phyloP scores from a whole-genome alignment of 2,797 vertebrate genomes.

The Acridotheres tristis region DNA sequence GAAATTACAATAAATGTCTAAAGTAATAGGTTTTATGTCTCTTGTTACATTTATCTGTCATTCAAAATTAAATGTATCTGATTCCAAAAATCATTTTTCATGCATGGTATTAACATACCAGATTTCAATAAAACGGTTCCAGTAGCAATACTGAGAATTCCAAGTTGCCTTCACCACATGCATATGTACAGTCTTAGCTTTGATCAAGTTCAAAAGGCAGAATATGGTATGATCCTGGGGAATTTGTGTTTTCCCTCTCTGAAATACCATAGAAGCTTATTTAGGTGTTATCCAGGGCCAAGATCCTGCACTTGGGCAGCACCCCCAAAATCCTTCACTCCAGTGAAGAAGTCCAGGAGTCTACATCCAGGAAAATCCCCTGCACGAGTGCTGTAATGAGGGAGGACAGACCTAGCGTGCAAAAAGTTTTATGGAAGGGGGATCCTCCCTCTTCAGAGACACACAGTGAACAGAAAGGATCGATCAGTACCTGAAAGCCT shows the following conservation, averaged over 20 bases:
- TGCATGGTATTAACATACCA: not conserved
- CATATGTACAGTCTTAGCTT: not conserved
- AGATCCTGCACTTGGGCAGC: not conserved
- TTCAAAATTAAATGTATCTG: not conserved
- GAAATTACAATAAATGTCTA: not conserved
- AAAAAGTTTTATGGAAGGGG: not conserved
- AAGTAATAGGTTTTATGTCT: not conserved
- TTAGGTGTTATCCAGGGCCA: not conserved
- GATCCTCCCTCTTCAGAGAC: not conserved
- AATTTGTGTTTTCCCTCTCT: not conserved
- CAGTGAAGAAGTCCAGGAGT: not conserved
- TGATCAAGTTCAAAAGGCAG: not conserved
- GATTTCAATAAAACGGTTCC: not conserved
- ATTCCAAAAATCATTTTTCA: not conserved
- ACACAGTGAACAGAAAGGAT: not conserved
- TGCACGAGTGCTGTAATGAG: accelerated
- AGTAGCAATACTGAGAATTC: not conserved
- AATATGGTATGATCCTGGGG: not conserved
- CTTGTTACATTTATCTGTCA: not conserved
- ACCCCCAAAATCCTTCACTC: not conserved
- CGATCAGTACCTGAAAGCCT: not conserved
- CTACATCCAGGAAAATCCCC: not conserved
- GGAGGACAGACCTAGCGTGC: not conserved
- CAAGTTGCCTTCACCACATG: not conserved
- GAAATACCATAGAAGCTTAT: not conserved